These are phyloP conservation scores for Cromileptes altivelis DNA, from an alignment of 2,113 vertebrate genomes.

Conservation along the genomic window DNA sequence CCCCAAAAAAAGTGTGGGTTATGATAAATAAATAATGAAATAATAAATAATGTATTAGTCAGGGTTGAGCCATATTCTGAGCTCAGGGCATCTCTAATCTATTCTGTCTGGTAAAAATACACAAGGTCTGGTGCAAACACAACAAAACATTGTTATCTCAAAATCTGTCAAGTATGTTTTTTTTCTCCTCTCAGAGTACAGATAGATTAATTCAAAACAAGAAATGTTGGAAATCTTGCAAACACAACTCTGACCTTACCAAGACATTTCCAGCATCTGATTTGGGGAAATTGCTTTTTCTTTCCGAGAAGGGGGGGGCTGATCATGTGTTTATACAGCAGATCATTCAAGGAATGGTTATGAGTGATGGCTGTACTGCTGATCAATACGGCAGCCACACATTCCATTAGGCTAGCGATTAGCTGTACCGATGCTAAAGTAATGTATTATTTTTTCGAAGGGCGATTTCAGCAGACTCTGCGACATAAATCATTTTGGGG, in stretches of 20 bases:
- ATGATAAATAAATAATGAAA: too few relatives aligned
- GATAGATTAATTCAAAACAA: slow-evolving; percentile 30
- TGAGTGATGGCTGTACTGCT: slow-evolving; percentile 58
- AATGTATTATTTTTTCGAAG: slow-evolving; percentile 74
- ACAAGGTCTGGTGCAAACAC: slow-evolving; percentile 6
- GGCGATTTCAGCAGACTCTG: slow-evolving; percentile 67
- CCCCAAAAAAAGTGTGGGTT: neutral
- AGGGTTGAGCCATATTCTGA: neutral
- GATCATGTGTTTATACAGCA: slow-evolving; percentile 51
- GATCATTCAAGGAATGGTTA: slow-evolving; percentile 59
- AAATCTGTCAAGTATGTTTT: neutral
- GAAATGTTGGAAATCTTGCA: slow-evolving; percentile 24
- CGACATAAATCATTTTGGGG: slow-evolving; percentile 74
- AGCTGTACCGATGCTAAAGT: slow-evolving; percentile 73
- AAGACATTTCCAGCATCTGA: slow-evolving; percentile 43
- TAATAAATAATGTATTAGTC: neutral
- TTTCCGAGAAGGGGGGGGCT: slow-evolving; percentile 10
- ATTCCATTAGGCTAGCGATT: slow-evolving; percentile 79
- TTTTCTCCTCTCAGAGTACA: slow-evolving; percentile 1
- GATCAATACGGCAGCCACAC: slow-evolving; percentile 78
- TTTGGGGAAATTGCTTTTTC: slow-evolving; percentile 57
- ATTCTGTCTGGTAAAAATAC: slow-evolving; percentile 13
- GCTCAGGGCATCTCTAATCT: neutral
- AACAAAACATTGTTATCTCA: slow-evolving; percentile 26
- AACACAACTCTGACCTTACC: slow-evolving; percentile 36